Conservation (phyloP, 2,888 invertebrate genomes). For the Nephrotoma appendiculata region DNA sequence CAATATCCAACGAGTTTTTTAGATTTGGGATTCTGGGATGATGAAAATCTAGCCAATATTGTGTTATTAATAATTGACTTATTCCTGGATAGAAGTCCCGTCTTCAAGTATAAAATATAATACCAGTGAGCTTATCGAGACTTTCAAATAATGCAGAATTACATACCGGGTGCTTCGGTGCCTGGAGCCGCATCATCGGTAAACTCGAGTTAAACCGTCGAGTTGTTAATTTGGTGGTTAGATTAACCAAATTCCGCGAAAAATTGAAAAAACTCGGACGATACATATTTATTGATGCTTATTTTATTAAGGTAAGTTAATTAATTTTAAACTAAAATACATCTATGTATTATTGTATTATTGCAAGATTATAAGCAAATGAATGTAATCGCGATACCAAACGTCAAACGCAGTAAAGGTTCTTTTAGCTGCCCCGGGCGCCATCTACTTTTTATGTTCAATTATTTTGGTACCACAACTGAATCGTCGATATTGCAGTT, state of each 20-base stretch:
- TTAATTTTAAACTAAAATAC: too few species aligned
- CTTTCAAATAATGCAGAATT: neutral
- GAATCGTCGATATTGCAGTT: too few species aligned
- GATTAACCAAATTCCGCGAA: neutral
- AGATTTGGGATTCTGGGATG: constrained; percentile 7
- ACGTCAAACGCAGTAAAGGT: too few species aligned
- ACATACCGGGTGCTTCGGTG: neutral
- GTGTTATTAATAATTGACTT: neutral
- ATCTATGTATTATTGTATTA: too few species aligned
- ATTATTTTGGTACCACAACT: too few species aligned
- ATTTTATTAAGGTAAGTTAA: neutral
- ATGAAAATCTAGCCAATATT: neutral
- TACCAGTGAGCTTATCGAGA: neutral
- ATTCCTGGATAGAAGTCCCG: neutral
- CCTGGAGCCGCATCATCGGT: neutral
- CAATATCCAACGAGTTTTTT: constrained; percentile 66
- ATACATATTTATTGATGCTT: neutral
- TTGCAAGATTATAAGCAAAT: too few species aligned
- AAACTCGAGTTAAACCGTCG: neutral
- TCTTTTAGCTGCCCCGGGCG: neutral
- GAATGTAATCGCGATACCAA: too few species aligned
- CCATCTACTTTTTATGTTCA: neutral
- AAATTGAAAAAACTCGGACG: neutral
- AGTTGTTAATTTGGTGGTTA: neutral
- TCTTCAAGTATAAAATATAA: neutral